Conservation (phyloP, 2,113 vertebrate genomes). For the Dipodomys merriami region DNA sequence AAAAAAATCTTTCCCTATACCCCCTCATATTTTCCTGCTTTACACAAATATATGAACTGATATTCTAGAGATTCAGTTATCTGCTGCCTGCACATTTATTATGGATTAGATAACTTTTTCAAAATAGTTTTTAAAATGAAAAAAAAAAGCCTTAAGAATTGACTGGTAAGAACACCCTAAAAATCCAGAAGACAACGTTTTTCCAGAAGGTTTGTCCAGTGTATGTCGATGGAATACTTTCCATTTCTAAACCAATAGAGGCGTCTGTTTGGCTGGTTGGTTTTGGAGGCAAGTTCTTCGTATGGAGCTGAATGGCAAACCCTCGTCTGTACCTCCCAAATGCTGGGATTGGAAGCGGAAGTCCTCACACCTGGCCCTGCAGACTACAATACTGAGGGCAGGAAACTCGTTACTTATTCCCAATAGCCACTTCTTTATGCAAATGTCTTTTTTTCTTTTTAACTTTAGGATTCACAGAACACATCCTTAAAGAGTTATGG, state of each 20-base stretch:
- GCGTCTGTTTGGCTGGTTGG: neutral
- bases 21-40: neutral
- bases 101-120: neutral
- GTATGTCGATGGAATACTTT: neutral
- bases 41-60: neutral
- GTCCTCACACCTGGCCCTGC: neutral
- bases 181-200: neutral
- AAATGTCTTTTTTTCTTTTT: constrained; percentile 19
- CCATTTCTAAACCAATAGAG: neutral
- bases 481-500: constrained; percentile 60
- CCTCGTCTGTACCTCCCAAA: neutral
- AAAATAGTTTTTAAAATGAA: neutral
- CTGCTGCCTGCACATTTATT: constrained; percentile 3
- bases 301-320: neutral
- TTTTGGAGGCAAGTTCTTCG: neutral
- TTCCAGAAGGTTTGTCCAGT: neutral
- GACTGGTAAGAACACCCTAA: neutral
- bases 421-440: constrained; percentile 38
- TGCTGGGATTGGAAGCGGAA: neutral
- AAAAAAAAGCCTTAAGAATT: neutral
- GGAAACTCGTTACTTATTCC: constrained; percentile 49
- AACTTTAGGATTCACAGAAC: constrained; percentile 49
- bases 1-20: neutral
- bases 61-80: neutral
- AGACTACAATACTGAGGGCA: constrained; percentile 40